These are phyloP conservation scores for Camponotus fellah DNA, from an alignment of 2,888 invertebrate species.

Conservation along the genomic window DNA sequence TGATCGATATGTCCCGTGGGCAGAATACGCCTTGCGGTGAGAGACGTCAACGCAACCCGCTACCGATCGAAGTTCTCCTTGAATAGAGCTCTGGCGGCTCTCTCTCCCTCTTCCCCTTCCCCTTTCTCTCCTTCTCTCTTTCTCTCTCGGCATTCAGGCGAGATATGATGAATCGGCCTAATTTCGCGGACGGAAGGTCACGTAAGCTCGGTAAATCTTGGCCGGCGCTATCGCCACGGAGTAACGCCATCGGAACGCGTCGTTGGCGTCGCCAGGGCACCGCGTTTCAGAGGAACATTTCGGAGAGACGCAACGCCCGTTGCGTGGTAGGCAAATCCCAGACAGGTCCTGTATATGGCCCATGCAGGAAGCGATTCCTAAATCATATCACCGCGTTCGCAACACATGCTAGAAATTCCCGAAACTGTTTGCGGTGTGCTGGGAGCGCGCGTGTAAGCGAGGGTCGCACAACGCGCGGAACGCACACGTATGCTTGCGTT, in stretches of 20 bases:
- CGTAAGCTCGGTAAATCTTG: constrained; percentile 82
- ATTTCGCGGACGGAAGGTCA: constrained; percentile 82
- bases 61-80: constrained; percentile 61
- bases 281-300: constrained; percentile 50
- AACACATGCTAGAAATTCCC: constrained; percentile 79
- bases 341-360: constrained; percentile 37
- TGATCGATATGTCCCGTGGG: constrained; percentile 59
- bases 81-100: constrained; percentile 57
- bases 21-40: constrained; percentile 28
- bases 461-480: constrained; percentile 48
- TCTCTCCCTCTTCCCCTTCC: constrained; percentile 3
- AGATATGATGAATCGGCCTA: constrained; percentile 82
- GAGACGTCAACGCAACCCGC: constrained; percentile 58
- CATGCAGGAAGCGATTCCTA: constrained; percentile 77
- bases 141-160: constrained; percentile 68
- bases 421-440: constrained; percentile 73
- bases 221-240: constrained; percentile 58
- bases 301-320: constrained; percentile 62
- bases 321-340: constrained; percentile 70
- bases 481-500: constrained; percentile 35
- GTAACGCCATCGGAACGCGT: constrained; percentile 56
- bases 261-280: constrained; percentile 34
- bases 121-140: neutral
- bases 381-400: constrained; percentile 81
- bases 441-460: constrained; percentile 47